Evolutionary conservation across 2,888 invertebrate genomes (phyloP).

Genomic region (Elmis aenea): DNA sequence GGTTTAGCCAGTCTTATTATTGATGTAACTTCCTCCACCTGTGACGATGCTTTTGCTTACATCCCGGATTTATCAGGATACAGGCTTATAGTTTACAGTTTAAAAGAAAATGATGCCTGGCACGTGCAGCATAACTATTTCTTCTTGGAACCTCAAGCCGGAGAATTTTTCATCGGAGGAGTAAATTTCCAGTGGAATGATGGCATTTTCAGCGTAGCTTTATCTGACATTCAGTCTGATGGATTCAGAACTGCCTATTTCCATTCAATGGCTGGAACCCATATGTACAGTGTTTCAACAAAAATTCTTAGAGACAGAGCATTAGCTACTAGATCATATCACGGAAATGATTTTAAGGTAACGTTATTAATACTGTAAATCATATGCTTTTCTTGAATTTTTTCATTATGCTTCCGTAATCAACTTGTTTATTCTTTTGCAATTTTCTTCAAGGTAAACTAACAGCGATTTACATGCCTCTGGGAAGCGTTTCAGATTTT

Average conservation of each 20-base stretch:
- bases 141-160: conserved; percentile 63
- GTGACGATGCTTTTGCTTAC: conserved; percentile 64
- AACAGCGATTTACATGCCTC: too few species aligned
- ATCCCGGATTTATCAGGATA: conserved; percentile 62
- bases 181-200: conserved; percentile 74
- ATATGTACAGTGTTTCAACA: conserved; percentile 67
- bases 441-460: too few species aligned
- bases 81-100: conserved; percentile 57
- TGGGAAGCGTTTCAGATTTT: too few species aligned
- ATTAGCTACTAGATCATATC: conserved; percentile 50
- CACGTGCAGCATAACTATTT: conserved; percentile 66
- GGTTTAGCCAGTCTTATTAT: conserved; percentile 65
- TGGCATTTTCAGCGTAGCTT: conserved; percentile 68
- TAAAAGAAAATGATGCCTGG: conserved; percentile 62
- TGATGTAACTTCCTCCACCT: conserved; percentile 55
- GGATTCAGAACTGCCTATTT: conserved; percentile 64
- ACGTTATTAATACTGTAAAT: too few species aligned
- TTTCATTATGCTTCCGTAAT: too few species aligned
- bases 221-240: conserved; percentile 51
- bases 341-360: conserved; percentile 52
- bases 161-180: conserved; percentile 62
- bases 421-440: too few species aligned
- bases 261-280: conserved; percentile 69
- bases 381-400: too few species aligned
- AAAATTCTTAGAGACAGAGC: conserved; percentile 54